These are phyloP conservation scores for Euglossa dilemma DNA, from an alignment of 1,140 invertebrate genomes.

Conservation along the genomic window DNA sequence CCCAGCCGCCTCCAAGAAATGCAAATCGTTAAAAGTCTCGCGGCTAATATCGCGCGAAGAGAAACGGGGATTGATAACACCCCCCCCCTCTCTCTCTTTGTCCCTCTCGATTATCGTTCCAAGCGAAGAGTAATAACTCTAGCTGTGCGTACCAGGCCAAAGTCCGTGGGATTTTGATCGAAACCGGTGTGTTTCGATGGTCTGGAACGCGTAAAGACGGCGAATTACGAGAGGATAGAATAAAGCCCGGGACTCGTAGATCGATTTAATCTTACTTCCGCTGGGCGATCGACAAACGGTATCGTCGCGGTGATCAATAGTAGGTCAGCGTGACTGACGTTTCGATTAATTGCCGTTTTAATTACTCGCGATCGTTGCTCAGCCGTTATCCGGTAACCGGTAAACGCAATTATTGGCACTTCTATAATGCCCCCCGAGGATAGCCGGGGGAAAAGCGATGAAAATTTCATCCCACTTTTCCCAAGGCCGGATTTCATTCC, in stretches of 20 bases:
- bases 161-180: no score
- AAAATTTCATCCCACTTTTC: slow-evolving; percentile 30
- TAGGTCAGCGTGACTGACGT: slow-evolving; percentile 21
- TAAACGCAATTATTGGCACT: slow-evolving; percentile 51
- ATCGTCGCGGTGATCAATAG: slow-evolving; percentile 37
- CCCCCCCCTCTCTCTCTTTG: background rate
- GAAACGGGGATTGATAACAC: background rate
- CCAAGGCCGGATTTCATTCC: background rate
- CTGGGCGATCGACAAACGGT: slow-evolving; percentile 36
- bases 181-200: background rate
- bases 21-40: slow-evolving; percentile 66
- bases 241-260: slow-evolving; percentile 19
- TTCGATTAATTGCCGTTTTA: slow-evolving; percentile 49
- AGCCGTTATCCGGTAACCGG: slow-evolving; percentile 4
- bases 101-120: no score
- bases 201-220: background rate
- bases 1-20: slow-evolving; percentile 50
- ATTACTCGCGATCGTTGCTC: slow-evolving; percentile 36
- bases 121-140: no score
- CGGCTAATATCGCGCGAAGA: slow-evolving; percentile 57
- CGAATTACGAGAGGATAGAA: background rate
- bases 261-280: slow-evolving; percentile 45
- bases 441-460: background rate
- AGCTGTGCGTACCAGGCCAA: no score
- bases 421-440: slow-evolving; percentile 22